These are phyloP conservation scores for Drosophila buzzatii DNA, from an alignment of 2,888 invertebrate genomes.

Conservation along the genomic window DNA sequence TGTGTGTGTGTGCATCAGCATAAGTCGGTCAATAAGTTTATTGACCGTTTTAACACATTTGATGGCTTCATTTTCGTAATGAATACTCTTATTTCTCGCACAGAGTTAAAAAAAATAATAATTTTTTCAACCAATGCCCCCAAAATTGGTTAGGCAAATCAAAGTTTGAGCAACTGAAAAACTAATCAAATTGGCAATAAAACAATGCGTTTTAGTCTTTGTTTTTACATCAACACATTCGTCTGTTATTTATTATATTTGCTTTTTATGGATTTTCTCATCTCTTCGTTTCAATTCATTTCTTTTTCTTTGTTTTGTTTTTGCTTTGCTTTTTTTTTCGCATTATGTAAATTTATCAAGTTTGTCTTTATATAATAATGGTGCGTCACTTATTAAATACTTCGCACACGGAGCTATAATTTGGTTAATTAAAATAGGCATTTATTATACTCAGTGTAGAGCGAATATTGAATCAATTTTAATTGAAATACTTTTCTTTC, in stretches of 20 bases:
- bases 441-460: neutral
- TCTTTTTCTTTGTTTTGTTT: neutral
- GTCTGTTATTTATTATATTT: conserved; percentile 27
- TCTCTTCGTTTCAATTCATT: neutral
- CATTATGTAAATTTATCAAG: conserved; percentile 36
- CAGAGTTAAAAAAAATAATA: too few species aligned
- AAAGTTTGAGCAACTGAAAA: conserved; percentile 41
- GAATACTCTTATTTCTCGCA: conserved; percentile 40
- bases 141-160: conserved; percentile 58
- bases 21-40: conserved; percentile 78
- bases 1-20: conserved; percentile 35
- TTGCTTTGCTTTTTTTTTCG: too few species aligned
- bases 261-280: conserved; percentile 6
- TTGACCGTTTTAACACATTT: conserved; percentile 70
- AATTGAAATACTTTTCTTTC: neutral
- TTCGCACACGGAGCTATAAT: neutral
- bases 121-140: conserved; percentile 28
- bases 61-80: conserved; percentile 53
- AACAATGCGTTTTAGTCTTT: conserved; percentile 43
- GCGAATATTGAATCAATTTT: neutral
- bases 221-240: conserved; percentile 21
- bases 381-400: neutral
- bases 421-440: neutral
- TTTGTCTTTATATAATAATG: conserved; percentile 16
- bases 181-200: conserved; percentile 56